These are phyloP conservation scores for Gymnogyps californianus DNA, from an alignment of 2,113 vertebrate species.

Conservation along the genomic window DNA sequence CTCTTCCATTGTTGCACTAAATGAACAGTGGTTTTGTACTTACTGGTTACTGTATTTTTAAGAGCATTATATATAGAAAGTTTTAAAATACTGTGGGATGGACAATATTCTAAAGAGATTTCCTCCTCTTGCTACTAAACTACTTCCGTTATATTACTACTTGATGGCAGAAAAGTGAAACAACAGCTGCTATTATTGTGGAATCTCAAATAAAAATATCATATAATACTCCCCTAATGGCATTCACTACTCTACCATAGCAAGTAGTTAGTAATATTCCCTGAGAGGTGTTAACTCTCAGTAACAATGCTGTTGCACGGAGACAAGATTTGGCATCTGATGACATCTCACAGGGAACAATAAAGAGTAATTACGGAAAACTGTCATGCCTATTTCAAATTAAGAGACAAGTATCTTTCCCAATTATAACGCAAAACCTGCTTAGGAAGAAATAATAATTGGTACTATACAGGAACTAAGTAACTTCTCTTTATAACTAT, in stretches of 20 bases:
- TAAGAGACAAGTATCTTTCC: neutral
- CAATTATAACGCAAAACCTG: neutral
- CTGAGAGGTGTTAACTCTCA: neutral
- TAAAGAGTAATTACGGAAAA: neutral
- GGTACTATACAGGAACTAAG: neutral
- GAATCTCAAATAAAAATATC: neutral
- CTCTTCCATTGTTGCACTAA: neutral
- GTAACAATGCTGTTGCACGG: neutral
- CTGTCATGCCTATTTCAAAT: neutral
- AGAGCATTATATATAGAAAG: neutral
- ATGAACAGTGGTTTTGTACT: neutral
- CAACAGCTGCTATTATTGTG: neutral
- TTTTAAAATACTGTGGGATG: neutral
- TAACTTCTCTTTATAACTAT: neutral
- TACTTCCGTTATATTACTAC: neutral
- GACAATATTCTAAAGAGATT: neutral
- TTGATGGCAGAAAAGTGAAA: neutral
- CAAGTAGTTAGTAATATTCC: neutral
- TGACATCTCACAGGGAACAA: neutral
- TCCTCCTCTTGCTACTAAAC: neutral
- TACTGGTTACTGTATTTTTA: neutral
- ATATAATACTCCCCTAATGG: neutral
- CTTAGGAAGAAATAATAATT: neutral
- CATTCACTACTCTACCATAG: neutral
- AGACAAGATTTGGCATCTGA: neutral